phyloP scores from a whole-genome alignment of 2,888 invertebrate genomes.

The Lymantria dispar region DNA sequence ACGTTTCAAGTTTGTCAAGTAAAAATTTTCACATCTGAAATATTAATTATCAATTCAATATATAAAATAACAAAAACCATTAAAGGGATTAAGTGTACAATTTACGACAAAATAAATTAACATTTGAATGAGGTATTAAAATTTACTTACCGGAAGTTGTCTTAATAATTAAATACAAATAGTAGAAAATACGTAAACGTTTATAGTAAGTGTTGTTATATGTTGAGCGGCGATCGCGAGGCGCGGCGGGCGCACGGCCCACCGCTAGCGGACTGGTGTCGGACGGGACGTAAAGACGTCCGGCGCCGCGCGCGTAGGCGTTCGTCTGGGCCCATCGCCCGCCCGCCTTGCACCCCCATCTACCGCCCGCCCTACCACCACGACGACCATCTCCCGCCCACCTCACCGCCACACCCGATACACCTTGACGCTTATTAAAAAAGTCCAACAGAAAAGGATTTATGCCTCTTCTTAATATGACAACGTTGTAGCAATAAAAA shows the following conservation, averaged over 20 bases:
- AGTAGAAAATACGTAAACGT: conserved; percentile 30
- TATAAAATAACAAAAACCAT: not conserved
- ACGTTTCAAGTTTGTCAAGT: not conserved
- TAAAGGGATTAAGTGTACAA: not conserved
- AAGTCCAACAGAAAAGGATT: conserved; percentile 43
- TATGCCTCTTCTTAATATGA: conserved; percentile 31
- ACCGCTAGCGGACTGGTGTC: conserved; percentile 74
- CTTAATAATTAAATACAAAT: conserved; percentile 31
- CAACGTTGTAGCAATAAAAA: conserved; percentile 10
- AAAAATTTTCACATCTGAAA: not conserved
- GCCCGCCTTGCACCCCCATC: conserved; percentile 14
- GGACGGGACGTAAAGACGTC: conserved; percentile 56
- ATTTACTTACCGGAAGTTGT: conserved; percentile 35
- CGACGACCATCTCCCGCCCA: conserved; percentile 10
- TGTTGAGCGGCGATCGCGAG: conserved; percentile 16
- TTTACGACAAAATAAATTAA: not conserved
- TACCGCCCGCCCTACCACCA: conserved; percentile 11
- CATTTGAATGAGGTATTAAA: not conserved
- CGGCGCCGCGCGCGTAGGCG: conserved; percentile 72
- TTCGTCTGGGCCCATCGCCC: conserved; percentile 52
- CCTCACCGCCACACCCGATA: conserved; percentile 18
- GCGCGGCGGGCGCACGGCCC: conserved; percentile 75
- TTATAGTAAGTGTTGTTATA: conserved; percentile 6
- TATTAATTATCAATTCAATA: not conserved
- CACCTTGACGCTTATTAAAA: conserved; percentile 51